Conservation (phyloP, 2,888 invertebrate genomes). For the Agonum fuliginosum region DNA sequence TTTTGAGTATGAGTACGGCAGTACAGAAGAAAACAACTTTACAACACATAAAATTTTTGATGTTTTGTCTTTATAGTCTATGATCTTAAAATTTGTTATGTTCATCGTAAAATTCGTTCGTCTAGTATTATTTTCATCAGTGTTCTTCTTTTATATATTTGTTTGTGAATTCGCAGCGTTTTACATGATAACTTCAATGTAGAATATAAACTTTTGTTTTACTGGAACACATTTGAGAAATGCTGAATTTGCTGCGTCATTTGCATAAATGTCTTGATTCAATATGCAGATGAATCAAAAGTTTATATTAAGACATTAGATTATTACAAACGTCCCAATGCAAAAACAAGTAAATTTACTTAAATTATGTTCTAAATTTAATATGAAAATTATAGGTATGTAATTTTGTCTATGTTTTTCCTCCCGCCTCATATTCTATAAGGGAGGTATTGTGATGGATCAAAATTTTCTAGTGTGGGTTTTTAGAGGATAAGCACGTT, state of each 20-base stretch:
- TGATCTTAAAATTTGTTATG: conserved; percentile 50
- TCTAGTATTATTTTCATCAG: conserved; percentile 44
- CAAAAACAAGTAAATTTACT: no score
- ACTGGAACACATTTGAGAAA: neutral
- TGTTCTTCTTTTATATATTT: conserved; percentile 32
- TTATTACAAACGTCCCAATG: no score
- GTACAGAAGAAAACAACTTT: conserved; percentile 44
- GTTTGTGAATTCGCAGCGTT: conserved; percentile 15
- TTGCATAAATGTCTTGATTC: neutral
- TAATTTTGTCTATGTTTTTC: no score
- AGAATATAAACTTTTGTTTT: conserved; percentile 8
- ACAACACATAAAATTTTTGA: conserved; percentile 46
- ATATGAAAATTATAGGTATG: no score
- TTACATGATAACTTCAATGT: neutral
- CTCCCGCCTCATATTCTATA: no score
- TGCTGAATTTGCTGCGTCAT: conserved; percentile 6
- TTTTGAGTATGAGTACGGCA: conserved; percentile 32
- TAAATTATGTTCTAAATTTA: no score
- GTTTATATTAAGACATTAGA: no score
- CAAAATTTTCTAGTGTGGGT: no score
- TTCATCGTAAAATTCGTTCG: conserved; percentile 41
- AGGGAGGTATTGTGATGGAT: no score
- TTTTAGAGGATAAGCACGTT: no score
- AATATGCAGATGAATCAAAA: no score
- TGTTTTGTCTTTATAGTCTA: conserved; percentile 46